Base-by-base conservation (phyloP, 2,888 invertebrate genomes). In the Lasioglossum malachurum region DNA sequence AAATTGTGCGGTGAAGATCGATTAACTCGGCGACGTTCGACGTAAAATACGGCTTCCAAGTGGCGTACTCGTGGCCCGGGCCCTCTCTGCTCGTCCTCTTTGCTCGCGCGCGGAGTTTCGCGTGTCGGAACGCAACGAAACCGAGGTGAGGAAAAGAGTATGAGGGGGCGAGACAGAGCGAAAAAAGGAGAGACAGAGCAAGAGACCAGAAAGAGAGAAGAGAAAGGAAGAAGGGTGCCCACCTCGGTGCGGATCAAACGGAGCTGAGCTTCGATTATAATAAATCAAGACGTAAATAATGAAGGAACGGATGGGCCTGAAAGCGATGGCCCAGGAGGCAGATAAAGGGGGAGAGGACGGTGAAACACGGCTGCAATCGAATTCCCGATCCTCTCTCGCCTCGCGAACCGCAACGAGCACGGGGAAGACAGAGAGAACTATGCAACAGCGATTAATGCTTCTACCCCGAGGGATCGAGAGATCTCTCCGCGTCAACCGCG, bases 201-300 rank as follows among this genome's bases (percentile, higher is more conserved):
- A 35, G 27, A 57, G 23, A 35, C 19, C 23, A 60, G 69, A 41
- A 44, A 74, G 53, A 27, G 71, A 75, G 49, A 27, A 27, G 64
- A 23, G 46, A 31, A n/a, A 14, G 57, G 16, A 57, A n/a, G 46
- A 64, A 71, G 49, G 38, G 23, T 67, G 80, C 81, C 76, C 83
- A 86, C 87, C 91, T 88, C 93, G 93, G 93, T 91, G 87, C 90
- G 93, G 93, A 93, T 93, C 93, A 93, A 93, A 93, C 93, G 93
- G 90, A 89, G 90, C 90, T 91, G 92, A 91, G 92, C 92, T 94
- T 95, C 95, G 95, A 95, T 95, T 95, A 94, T 94, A 94, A 95
- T 95, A 95, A 95, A 95, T 95, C 95, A 95, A 94, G 91, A 93
- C 93, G 94, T 94, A 95, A 95, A 95, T 95, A 95, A 95, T 93